These are phyloP conservation scores for Drosophila sturtevanti DNA, from an alignment of 1,140 invertebrate species.

Conservation along the genomic window DNA sequence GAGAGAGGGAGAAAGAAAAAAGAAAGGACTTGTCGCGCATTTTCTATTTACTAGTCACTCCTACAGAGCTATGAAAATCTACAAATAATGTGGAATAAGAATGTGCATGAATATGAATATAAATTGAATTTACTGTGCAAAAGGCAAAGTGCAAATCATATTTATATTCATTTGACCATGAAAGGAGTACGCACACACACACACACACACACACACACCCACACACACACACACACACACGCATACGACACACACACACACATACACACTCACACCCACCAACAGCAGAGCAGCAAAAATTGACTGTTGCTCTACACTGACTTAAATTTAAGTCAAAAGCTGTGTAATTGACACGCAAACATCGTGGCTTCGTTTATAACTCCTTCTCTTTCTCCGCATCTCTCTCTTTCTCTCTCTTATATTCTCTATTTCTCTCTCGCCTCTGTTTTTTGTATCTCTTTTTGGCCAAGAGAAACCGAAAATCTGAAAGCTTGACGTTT, in stretches of 20 bases:
- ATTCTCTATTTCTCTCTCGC: no score
- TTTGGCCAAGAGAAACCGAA: no score
- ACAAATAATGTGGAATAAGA: constrained; percentile 52
- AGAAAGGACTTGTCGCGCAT: neutral
- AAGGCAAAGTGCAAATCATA: constrained; percentile 46
- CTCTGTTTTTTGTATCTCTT: no score
- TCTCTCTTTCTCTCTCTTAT: no score
- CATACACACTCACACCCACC: neutral
- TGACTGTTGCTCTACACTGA: neutral
- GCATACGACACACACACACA: neutral
- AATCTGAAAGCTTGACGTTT: neutral
- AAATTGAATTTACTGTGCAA: constrained; percentile 58
- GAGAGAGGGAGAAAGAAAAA: neutral
- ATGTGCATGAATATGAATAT: constrained; percentile 66
- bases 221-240: neutral
- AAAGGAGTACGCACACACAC: constrained; percentile 21
- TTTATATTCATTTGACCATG: constrained; percentile 72
- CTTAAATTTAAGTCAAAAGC: constrained; percentile 17
- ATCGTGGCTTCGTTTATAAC: neutral
- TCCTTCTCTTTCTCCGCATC: neutral
- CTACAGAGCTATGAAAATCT: constrained; percentile 52
- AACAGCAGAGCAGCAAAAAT: neutral
- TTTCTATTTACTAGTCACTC: constrained; percentile 17
- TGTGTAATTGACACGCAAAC: constrained; percentile 23
- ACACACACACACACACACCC: neutral